Conservation (phyloP, 2,113 vertebrate genomes). For the Falcunculus frontatus region DNA sequence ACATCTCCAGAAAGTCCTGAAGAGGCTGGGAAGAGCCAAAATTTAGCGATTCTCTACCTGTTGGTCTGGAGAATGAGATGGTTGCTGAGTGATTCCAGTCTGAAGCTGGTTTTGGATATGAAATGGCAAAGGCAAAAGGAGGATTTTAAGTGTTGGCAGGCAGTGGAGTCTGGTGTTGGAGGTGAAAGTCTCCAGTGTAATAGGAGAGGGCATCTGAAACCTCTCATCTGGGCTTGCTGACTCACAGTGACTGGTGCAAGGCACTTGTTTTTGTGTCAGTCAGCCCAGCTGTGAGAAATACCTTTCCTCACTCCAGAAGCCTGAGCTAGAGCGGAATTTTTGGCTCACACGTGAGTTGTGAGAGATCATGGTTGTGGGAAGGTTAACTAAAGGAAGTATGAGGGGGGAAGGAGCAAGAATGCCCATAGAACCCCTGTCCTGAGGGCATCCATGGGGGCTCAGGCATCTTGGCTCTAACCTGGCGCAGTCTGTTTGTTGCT, state of each 20-base stretch:
- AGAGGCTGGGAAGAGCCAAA: background rate
- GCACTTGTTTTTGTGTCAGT: background rate
- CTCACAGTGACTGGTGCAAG: background rate
- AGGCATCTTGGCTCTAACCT: background rate
- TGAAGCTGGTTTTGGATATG: background rate
- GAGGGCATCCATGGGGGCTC: background rate
- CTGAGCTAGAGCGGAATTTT: background rate
- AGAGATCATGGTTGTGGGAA: rapidly evolving
- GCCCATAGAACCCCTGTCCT: background rate
- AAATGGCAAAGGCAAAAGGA: background rate
- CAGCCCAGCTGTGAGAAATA: background rate
- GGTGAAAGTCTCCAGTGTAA: background rate
- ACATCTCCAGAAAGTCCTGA: background rate
- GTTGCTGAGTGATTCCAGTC: background rate
- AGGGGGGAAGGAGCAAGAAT: background rate
- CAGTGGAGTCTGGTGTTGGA: background rate
- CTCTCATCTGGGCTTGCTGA: background rate
- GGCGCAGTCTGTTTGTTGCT: background rate
- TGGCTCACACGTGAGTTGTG: background rate
- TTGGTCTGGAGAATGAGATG: background rate
- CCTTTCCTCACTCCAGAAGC: background rate
- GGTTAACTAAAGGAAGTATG: background rate
- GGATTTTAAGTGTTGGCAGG: background rate
- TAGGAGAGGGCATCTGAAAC: background rate
- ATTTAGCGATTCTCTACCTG: background rate